Evolutionary conservation across 2,797 vertebrate genomes (phyloP), one percentile per base, ranked within the genome.

Genomic region (Danio jaintianensis): DNA sequence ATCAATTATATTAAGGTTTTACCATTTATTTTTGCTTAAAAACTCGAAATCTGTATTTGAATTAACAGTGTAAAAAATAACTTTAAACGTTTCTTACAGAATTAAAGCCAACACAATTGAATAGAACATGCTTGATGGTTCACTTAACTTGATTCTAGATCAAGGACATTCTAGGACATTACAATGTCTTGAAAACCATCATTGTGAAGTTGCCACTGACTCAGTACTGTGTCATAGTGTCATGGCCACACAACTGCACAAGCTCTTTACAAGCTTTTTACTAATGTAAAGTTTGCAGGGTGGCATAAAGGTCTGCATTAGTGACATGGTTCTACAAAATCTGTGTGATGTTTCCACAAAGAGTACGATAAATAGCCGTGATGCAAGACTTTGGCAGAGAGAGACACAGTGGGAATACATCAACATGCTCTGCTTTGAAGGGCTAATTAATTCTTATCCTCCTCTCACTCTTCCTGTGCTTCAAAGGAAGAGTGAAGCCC

Each of bases 401-500:
- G 36, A 55, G 50, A 42, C 67, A 56, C 16, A 7, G 43, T 47
- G 67, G 50, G 80, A 78, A 48, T 15, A 58, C 55, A 71, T 52
- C 50, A 78, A 52, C 13, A 58, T n/a, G 36, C 64, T 68, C 20
- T 0, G 12, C 16, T 71, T 67, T 63, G 53, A 76, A 67, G 9
- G 74, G n/a, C 52, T 56, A n/a, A 85, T 76, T 75, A 45, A 76
- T 50, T 72, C n/a, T 6, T 36, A 13, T 18, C 36, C 47, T 36
- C 18, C 4, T 64, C 56, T 62, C 1, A 50, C n/a, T 66, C 40
- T 50, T 75, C 73, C 59, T 53, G 59, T 42, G 74, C 74, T 75
- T 75, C 74, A 64, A 75, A 75, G 74, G 8, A 75, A 47, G 40
- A 72, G 69, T 42, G 12, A 56, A 29, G 7, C 70, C 11, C 2